phyloP scores from a whole-genome alignment of 2,888 invertebrate genomes.

The Pegoplata infirma region DNA sequence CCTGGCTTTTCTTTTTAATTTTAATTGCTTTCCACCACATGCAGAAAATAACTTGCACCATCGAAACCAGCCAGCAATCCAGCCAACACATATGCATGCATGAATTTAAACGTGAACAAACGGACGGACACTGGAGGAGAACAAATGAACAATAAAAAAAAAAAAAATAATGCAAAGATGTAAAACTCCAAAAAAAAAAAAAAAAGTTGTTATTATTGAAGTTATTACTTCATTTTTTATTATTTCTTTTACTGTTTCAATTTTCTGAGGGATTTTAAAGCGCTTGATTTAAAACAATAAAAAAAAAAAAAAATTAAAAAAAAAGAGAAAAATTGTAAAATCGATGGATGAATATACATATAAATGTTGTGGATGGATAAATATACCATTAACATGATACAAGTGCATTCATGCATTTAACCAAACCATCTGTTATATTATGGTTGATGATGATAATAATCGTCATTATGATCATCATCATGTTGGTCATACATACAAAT shows the following conservation, averaged over 20 bases:
- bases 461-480: background rate
- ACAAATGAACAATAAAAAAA: constrained; percentile 21
- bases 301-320: constrained; percentile 18
- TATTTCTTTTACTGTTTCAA: constrained; percentile 16
- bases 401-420: constrained; percentile 55
- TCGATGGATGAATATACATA: constrained; percentile 31
- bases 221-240: constrained; percentile 37
- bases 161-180: constrained; percentile 45
- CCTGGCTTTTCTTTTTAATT: constrained; percentile 53
- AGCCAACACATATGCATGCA: constrained; percentile 1
- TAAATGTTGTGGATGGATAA: constrained; percentile 53
- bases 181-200: constrained; percentile 29
- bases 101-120: too few relatives aligned
- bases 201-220: constrained; percentile 20
- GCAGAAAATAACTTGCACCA: constrained; percentile 17
- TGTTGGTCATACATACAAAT: background rate
- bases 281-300: constrained; percentile 39
- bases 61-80: constrained; percentile 37
- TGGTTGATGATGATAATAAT: background rate
- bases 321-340: constrained; percentile 41
- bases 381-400: constrained; percentile 50
- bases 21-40: constrained; percentile 60
- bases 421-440: constrained; percentile 53
- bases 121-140: background rate
- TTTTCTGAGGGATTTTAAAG: constrained; percentile 10